Conservation (phyloP, 2,888 invertebrate genomes). For the Drosophila subquinaria region DNA sequence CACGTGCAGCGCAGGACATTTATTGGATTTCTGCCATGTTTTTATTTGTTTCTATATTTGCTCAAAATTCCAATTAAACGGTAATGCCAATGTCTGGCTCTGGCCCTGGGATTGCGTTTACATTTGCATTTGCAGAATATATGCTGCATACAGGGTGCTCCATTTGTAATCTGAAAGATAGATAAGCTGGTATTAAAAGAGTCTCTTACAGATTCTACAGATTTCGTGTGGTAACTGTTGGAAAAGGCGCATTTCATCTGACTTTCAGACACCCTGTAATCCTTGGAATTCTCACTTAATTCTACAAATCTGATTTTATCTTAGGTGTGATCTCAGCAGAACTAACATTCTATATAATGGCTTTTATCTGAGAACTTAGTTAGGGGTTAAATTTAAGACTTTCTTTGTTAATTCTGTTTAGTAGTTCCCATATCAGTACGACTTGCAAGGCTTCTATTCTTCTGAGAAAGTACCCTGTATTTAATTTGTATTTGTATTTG, state of each 20-base stretch:
- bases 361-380: no score
- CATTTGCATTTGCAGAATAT: constrained; percentile 10
- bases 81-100: constrained; percentile 55
- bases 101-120: constrained; percentile 18
- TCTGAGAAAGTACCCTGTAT: neutral
- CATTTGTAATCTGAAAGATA: neutral
- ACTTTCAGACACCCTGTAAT: neutral
- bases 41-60: constrained; percentile 80
- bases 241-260: neutral
- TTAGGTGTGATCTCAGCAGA: neutral
- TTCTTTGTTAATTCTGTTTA: neutral
- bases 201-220: neutral
- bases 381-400: no score
- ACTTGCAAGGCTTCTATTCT: neutral
- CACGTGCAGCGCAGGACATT: constrained; percentile 85
- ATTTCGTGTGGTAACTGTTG: neutral
- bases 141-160: constrained; percentile 36
- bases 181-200: neutral
- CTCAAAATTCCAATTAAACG: constrained; percentile 81
- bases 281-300: neutral
- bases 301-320: no score
- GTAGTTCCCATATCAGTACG: neutral
- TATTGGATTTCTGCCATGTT: constrained; percentile 83
- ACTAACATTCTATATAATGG: no score
- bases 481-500: no score